A percentile compares a stretch with the other conserved stretches of the same genome.
Evolutionary conservation across 2,888 invertebrate species (phyloP).

Genomic region (Chaetogeoica ovagalla): DNA sequence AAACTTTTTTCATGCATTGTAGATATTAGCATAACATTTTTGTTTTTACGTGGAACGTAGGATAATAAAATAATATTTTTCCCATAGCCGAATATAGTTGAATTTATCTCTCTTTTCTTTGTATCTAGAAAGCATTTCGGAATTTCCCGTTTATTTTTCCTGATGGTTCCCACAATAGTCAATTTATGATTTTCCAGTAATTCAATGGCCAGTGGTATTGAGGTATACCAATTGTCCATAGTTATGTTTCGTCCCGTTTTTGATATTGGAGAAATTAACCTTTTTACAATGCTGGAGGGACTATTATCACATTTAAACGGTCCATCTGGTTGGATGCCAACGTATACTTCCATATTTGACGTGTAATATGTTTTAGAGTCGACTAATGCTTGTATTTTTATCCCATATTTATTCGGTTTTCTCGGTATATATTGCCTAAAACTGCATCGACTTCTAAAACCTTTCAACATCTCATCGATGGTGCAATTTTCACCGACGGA

Average conservation of each 20-base stretch:
- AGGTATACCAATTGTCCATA: background rate
- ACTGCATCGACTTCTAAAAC: conserved; percentile 7
- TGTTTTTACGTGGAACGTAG: conserved; percentile 10
- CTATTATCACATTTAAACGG: conserved; percentile 4
- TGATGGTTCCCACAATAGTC: no score
- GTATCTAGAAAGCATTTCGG: background rate
- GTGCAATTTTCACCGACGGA: background rate
- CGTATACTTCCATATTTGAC: conserved; percentile 20
- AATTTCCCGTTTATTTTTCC: conserved; percentile 4
- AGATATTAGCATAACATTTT: conserved; percentile 4
- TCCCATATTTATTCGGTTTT: conserved; percentile 26
- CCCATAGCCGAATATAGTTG: background rate
- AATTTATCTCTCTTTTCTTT: background rate
- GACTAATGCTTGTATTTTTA: conserved; percentile 11
- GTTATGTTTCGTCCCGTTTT: conserved; percentile 9
- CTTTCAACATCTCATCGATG: conserved; percentile 8
- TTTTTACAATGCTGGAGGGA: conserved; percentile 16
- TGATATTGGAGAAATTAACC: background rate
- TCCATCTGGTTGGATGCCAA: background rate
- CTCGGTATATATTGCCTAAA: conserved; percentile 18
- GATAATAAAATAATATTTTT: conserved; percentile 2
- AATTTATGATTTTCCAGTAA: no score
- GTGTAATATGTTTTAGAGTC: background rate
- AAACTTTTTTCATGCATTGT: background rate
- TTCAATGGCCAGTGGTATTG: background rate